phyloP scores from a whole-genome alignment of 2,888 invertebrate genomes.

The Bombylius discolor region DNA sequence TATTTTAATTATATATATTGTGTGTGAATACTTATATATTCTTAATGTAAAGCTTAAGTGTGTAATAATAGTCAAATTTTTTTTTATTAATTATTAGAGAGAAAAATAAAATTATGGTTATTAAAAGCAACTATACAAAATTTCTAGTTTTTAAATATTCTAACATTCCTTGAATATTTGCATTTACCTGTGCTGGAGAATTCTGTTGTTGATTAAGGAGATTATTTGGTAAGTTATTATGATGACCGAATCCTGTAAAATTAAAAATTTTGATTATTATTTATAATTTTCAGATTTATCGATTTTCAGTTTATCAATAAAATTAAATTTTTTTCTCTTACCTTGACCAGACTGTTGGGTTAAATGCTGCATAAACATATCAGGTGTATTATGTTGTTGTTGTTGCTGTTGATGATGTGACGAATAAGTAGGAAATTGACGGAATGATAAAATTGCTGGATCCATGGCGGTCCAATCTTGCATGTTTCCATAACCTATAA shows the following conservation, averaged over 20 bases:
- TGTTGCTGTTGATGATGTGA: conserved; percentile 31
- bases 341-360: conserved; percentile 28
- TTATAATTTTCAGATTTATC: neutral
- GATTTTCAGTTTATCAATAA: neutral
- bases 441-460: conserved; percentile 60
- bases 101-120: too few relatives aligned
- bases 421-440: conserved; percentile 35
- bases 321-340: conserved; percentile 7
- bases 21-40: too few relatives aligned
- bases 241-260: conserved; percentile 26
- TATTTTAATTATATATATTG: too few relatives aligned
- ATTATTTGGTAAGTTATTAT: conserved; percentile 28
- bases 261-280: neutral
- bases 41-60: too few relatives aligned
- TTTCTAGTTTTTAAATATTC: conserved; percentile 31
- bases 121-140: conserved; percentile 22
- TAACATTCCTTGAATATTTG: conserved; percentile 31
- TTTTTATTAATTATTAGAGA: too few relatives aligned
- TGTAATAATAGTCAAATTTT: too few relatives aligned
- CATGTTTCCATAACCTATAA: conserved; percentile 42
- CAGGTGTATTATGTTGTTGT: conserved; percentile 20
- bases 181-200: conserved; percentile 30
- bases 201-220: conserved; percentile 28
- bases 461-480: conserved; percentile 86
- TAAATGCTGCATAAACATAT: conserved; percentile 32